These are phyloP conservation scores for Lateolabrax maculatus DNA, from an alignment of 2,797 vertebrate species.

Conservation along the genomic window DNA sequence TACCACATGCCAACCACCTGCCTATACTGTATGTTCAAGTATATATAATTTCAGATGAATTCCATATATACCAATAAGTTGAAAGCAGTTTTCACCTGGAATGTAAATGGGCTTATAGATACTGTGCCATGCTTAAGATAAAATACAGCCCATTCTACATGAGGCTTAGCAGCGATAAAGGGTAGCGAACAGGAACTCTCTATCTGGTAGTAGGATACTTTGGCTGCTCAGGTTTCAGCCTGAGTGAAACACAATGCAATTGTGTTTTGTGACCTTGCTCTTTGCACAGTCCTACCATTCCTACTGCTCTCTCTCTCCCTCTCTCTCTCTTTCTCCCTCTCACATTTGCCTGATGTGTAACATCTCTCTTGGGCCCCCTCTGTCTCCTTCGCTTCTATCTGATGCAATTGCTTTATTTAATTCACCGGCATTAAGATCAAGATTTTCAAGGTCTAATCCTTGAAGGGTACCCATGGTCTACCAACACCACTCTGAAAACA, in stretches of 20 bases:
- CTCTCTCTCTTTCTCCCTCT: constrained; percentile 1
- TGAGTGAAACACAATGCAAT: constrained; percentile 80
- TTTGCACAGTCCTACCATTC: constrained; percentile 58
- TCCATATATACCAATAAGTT: neutral
- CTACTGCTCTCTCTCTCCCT: constrained; percentile 4
- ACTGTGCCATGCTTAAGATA: constrained; percentile 20
- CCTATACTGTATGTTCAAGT: neutral
- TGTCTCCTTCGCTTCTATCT: constrained; percentile 38
- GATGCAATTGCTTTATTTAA: constrained; percentile 59
- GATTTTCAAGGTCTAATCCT: constrained; percentile 25
- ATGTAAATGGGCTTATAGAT: constrained; percentile 25
- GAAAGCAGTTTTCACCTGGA: constrained; percentile 6
- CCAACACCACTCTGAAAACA: neutral
- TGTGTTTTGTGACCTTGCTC: constrained; percentile 73
- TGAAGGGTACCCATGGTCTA: neutral
- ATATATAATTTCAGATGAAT: neutral
- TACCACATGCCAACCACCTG: neutral
- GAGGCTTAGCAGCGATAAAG: constrained; percentile 56
- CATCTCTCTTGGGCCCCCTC: constrained; percentile 34
- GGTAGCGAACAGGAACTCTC: constrained; percentile 58
- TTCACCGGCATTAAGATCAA: constrained; percentile 44
- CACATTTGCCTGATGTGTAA: constrained; percentile 37
- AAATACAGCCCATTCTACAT: constrained; percentile 41
- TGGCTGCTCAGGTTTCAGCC: constrained; percentile 78
- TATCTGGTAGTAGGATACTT: constrained; percentile 60